Conservation (phyloP, 2,888 invertebrate genomes). For the Pegoplata infirma region DNA sequence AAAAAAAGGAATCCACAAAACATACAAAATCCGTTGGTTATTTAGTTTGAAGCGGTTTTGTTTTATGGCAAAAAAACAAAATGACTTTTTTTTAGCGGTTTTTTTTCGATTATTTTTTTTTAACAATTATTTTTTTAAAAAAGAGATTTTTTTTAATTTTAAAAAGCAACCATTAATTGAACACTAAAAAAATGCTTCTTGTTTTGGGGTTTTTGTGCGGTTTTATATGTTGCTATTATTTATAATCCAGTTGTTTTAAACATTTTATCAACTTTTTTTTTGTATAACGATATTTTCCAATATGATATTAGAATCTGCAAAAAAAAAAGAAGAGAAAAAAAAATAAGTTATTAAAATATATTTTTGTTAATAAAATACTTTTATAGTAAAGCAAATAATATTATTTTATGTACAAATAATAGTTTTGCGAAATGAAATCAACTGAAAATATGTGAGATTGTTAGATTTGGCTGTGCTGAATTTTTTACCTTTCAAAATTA, state of each 20-base stretch:
- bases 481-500: too few species aligned
- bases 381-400: neutral
- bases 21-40: neutral
- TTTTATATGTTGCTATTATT: constrained; percentile 6
- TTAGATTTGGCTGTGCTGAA: too few species aligned
- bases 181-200: constrained; percentile 15
- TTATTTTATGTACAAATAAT: neutral
- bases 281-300: neutral
- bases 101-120: neutral
- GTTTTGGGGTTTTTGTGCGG: constrained; percentile 14
- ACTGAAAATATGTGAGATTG: too few species aligned
- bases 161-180: constrained; percentile 35
- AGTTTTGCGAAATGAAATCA: too few species aligned
- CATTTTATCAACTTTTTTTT: constrained; percentile 7
- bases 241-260: constrained; percentile 7
- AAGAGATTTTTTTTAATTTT: neutral
- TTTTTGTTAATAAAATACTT: neutral
- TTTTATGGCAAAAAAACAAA: too few species aligned
- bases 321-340: neutral
- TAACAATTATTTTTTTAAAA: neutral
- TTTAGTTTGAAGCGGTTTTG: neutral
- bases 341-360: neutral
- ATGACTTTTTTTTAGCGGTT: neutral
- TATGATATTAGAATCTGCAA: constrained; percentile 33
- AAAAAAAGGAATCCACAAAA: too few species aligned